A percentile compares a stretch with the other conserved stretches of the same genome.
phyloP scores from a whole-genome alignment of 2,888 invertebrate species.

The Halictus ligatus region DNA sequence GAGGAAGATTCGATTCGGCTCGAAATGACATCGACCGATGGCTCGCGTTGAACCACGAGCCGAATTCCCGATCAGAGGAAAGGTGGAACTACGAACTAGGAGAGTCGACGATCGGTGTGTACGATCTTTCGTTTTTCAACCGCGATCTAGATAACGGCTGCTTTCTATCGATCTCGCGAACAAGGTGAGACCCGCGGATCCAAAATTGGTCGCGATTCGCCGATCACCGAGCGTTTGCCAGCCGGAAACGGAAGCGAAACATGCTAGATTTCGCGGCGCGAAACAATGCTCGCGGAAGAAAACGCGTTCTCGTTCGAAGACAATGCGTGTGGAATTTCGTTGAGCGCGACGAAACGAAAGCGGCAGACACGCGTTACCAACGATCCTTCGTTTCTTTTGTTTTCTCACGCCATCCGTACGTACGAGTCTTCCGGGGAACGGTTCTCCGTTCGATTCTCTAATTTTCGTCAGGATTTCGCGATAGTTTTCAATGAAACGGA shows the following conservation, averaged over 20 bases:
- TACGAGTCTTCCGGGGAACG: not conserved
- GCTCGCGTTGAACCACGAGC: not conserved
- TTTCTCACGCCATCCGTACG: not conserved
- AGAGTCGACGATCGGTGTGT: conserved; percentile 22
- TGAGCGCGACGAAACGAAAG: conserved; percentile 65
- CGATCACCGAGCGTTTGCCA: not conserved
- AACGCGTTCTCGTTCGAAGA: conserved; percentile 73
- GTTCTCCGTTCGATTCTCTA: not conserved
- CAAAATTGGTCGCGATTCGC: conserved; percentile 3
- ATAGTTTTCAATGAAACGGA: not conserved
- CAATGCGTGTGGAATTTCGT: conserved; percentile 74
- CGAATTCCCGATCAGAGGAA: not conserved
- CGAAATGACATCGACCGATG: conserved; percentile 16
- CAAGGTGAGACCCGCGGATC: not conserved
- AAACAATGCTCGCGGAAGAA: conserved; percentile 66
- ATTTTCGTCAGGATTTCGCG: not conserved
- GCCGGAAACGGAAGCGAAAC: not conserved
- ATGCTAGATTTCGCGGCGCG: conserved; percentile 22
- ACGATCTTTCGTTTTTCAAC: conserved; percentile 2
- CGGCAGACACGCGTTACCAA: conserved; percentile 12
- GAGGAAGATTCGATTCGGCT: not conserved
- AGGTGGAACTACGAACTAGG: not conserved
- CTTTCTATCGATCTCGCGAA: no score
- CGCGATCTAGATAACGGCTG: not conserved
- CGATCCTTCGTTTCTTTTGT: conserved; percentile 7